phyloP scores from a whole-genome alignment of 2,888 invertebrate species.

The Leptarthrus brevirostris region DNA sequence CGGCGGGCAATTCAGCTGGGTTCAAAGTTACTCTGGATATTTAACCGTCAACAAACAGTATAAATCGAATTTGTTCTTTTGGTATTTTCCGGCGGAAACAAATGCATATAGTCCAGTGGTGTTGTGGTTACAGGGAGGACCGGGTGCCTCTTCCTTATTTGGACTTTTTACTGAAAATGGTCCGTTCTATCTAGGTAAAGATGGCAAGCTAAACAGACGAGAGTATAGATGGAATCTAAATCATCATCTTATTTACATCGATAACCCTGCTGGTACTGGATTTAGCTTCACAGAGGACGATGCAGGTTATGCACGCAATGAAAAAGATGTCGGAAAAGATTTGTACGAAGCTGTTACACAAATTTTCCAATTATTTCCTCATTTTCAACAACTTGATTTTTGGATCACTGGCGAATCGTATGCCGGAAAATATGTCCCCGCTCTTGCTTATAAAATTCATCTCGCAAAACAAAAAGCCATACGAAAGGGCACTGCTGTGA shows the following conservation, averaged over 20 bases:
- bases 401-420: slow-evolving; percentile 92
- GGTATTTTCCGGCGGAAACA: slow-evolving; percentile 85
- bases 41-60: slow-evolving; percentile 83
- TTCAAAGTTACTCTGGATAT: slow-evolving; percentile 72
- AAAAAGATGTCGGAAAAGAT: slow-evolving; percentile 83
- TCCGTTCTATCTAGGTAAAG: slow-evolving; percentile 72
- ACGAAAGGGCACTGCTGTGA: slow-evolving; percentile 47
- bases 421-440: slow-evolving; percentile 83
- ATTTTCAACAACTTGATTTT: slow-evolving; percentile 79
- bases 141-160: slow-evolving; percentile 82
- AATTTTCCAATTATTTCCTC: slow-evolving; percentile 86
- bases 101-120: slow-evolving; percentile 75
- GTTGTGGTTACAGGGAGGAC: slow-evolving; percentile 89
- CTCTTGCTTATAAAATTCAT: slow-evolving; percentile 73
- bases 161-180: slow-evolving; percentile 89
- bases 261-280: slow-evolving; percentile 93
- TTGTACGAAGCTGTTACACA: slow-evolving; percentile 81
- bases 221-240: slow-evolving; percentile 83
- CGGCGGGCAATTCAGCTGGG: slow-evolving; percentile 61
- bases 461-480: slow-evolving; percentile 63
- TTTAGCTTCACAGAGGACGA: slow-evolving; percentile 87
- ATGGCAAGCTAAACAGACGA: slow-evolving; percentile 69
- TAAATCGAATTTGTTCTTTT: slow-evolving; percentile 89
- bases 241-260: slow-evolving; percentile 86
- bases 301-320: slow-evolving; percentile 81